These are phyloP conservation scores for Pterocles gutturalis DNA, from an alignment of 2,113 vertebrate genomes.

Conservation along the genomic window DNA sequence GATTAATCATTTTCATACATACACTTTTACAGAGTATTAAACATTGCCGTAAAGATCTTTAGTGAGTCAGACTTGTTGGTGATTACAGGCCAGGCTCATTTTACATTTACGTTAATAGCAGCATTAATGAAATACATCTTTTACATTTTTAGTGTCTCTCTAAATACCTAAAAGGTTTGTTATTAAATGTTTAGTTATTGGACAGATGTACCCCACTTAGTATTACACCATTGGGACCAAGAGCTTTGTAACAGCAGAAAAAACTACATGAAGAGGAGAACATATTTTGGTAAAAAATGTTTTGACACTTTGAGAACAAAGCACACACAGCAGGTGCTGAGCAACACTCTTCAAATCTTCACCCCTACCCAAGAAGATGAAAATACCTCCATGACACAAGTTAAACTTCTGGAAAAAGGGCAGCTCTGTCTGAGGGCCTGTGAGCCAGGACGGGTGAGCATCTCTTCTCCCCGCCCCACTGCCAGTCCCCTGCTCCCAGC, in stretches of 20 bases:
- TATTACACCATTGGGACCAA: not conserved
- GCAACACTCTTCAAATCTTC: not conserved
- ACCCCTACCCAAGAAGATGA: not conserved
- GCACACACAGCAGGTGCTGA: not conserved
- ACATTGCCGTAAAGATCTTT: slow-evolving; percentile 57
- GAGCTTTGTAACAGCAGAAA: slow-evolving; percentile 5
- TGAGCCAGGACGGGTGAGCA: not conserved
- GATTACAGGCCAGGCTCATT: slow-evolving; percentile 76
- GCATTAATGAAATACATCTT: slow-evolving; percentile 77
- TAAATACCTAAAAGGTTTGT: slow-evolving; percentile 76
- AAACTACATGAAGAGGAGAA: not conserved
- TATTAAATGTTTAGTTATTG: slow-evolving; percentile 77
- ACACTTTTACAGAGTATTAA: slow-evolving; percentile 71
- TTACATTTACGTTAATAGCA: slow-evolving; percentile 75
- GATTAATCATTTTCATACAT: slow-evolving; percentile 81
- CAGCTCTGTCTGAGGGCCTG: not conserved
- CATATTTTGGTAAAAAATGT: not conserved
- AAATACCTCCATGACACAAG: not conserved
- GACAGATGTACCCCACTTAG: not conserved
- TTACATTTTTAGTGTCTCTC: slow-evolving; percentile 73
- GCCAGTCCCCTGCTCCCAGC: not conserved
- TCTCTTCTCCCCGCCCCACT: not conserved
- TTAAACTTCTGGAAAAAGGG: not conserved
- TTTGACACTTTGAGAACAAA: not conserved
- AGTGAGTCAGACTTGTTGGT: slow-evolving; percentile 71